Evolutionary conservation across 2,113 vertebrate genomes (phyloP), one percentile per base, ranked within the genome.

Genomic region (Athene cunicularia): DNA sequence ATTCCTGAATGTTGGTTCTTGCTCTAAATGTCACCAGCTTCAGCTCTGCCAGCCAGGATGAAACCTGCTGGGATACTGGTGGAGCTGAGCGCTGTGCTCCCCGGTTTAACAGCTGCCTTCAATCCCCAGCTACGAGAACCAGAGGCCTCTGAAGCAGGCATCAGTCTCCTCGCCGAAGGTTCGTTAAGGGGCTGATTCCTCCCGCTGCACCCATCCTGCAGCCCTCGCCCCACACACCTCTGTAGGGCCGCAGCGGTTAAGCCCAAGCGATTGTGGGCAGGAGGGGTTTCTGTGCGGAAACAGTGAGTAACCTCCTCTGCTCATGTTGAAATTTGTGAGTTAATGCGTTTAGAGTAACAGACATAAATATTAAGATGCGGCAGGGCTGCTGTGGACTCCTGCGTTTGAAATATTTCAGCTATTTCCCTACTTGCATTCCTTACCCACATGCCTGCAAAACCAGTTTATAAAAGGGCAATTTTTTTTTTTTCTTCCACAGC

Each of bases 371-470:
- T 45, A 32, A 91, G 66, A 80, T 75, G 80, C 4, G 5, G 88
- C 72, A 32, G 85, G 2, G 32, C 85, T 52, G 70, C 10, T 55
- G 67, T 7, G 55, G 70, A 60, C 68, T 92, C 30, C 0, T 49
- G 88, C 58, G 8, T 94, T 60, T 79, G 80, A 97, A 95, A 52
- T 93, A 97, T 97, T 95, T 88, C 95, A 97, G 89, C 80, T 96
- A 97, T 97, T 97, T 95, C 97, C 93, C 82, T 32, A 22, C 95
- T 82, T 55, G 59, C 93, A 97, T 97, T 97, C 96, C 89, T 96
- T 60, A 53, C 77, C 93, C 93, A 73, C 37, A 6, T 91, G 95
- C 83, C 80, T 95, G 11, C 7, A 5, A 23, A 23, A 74, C 58
- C 70, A 37, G 39, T 87, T 73, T 6, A 30, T 19, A 72, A 82